These are phyloP conservation scores for Chaitophorus viminalis DNA, from an alignment of 2,888 invertebrate species.

Conservation along the genomic window DNA sequence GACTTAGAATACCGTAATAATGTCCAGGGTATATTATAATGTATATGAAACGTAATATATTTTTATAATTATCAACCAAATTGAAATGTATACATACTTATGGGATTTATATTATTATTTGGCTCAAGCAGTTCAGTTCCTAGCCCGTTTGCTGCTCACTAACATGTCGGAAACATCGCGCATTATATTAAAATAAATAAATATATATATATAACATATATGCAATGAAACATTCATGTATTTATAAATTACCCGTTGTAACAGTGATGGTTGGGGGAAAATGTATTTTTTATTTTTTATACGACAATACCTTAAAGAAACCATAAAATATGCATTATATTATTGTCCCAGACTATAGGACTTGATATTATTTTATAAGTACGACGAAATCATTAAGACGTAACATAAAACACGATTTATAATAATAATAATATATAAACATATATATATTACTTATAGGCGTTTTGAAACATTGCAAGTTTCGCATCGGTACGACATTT, in stretches of 20 bases:
- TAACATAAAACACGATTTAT: not conserved
- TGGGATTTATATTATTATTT: too few relatives aligned
- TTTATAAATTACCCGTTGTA: too few relatives aligned
- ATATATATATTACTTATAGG: not conserved
- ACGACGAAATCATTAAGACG: too few relatives aligned
- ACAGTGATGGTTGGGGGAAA: not conserved
- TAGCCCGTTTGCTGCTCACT: not conserved
- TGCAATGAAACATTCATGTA: not conserved
- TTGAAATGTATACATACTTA: too few relatives aligned
- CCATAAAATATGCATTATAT: not conserved
- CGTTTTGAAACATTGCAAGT: not conserved
- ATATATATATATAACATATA: too few relatives aligned
- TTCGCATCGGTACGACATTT: not conserved
- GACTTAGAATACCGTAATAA: too few relatives aligned
- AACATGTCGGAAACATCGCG: not conserved
- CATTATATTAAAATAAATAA: not conserved
- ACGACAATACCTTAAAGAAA: not conserved
- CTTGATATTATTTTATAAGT: not conserved
- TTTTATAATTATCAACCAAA: too few relatives aligned
- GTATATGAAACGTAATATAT: too few relatives aligned
- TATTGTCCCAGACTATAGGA: not conserved
- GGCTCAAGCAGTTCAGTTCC: too few relatives aligned
- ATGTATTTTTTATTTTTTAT: too few relatives aligned
- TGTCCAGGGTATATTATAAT: too few relatives aligned
- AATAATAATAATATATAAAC: too few relatives aligned